Percentiles rank a stretch among this genome's conserved stretches.
Conservation (phyloP, 2,113 vertebrate species). For the Corvus moneduloides region DNA sequence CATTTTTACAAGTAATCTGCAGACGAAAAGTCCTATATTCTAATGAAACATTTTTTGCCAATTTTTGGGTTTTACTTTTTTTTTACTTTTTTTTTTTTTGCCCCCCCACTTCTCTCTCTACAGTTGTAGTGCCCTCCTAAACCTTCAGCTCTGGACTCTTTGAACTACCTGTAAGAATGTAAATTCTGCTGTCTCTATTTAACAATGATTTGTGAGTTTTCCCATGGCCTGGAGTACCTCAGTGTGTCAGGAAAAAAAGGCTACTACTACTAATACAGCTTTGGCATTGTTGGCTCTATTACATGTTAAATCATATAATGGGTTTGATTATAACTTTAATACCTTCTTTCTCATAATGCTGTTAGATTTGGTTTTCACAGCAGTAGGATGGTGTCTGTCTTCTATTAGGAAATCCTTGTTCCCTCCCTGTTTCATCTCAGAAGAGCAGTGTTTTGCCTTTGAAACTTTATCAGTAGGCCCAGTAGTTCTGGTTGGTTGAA, state of each 20-base stretch:
- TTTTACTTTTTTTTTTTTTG: no score
- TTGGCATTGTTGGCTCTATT: not conserved
- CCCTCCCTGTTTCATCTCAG: not conserved
- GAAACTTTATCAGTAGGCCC: not conserved
- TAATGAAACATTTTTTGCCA: not conserved
- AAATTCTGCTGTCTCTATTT: not conserved
- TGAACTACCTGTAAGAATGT: not conserved
- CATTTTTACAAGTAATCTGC: not conserved
- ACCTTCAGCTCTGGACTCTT: not conserved
- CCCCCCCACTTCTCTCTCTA: not conserved
- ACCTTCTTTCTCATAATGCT: not conserved
- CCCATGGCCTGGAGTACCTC: not conserved
- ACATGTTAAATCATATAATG: not conserved
- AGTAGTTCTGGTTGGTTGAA: not conserved
- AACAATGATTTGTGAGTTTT: not conserved
- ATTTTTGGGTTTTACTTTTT: not conserved
- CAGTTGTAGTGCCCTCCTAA: not conserved
- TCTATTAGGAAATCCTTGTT: not conserved
- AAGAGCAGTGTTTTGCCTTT: not conserved
- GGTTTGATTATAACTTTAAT: not conserved
- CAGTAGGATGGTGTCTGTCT: not conserved
- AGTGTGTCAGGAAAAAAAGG: not conserved
- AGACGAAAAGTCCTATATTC: not conserved
- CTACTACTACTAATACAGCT: not conserved
- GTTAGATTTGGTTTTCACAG: not conserved